Evolutionary conservation across 2,797 vertebrate species (phyloP).

Genomic region (Mus caroli): DNA sequence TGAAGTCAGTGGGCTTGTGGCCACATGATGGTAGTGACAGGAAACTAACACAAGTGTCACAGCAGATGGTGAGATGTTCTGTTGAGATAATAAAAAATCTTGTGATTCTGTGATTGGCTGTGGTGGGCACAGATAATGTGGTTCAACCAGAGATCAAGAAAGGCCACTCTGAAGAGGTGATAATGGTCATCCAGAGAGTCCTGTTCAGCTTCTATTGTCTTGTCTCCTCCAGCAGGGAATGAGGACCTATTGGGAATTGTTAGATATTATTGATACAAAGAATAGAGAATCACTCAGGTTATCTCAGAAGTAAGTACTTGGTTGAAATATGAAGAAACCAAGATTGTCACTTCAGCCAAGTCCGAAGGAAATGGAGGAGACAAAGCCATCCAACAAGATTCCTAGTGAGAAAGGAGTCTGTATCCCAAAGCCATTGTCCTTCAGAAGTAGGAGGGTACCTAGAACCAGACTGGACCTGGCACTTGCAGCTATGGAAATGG

Average conservation of each 20-base stretch:
- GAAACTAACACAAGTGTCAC: background rate
- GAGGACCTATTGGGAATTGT: background rate
- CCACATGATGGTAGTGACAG: background rate
- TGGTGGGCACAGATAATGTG: background rate
- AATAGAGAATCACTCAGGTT: background rate
- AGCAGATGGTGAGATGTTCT: background rate
- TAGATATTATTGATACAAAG: background rate
- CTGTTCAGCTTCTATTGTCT: background rate
- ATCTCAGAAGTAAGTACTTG: background rate
- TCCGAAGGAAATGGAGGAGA: background rate
- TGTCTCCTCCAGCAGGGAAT: background rate
- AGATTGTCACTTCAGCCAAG: background rate
- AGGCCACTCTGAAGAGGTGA: background rate
- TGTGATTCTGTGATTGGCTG: background rate
- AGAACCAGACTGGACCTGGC: background rate
- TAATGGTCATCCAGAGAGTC: too few species aligned
- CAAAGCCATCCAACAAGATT: background rate
- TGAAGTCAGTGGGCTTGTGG: background rate
- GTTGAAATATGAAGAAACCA: slow-evolving; percentile 41
- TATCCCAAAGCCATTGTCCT: background rate
- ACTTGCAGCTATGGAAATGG: background rate
- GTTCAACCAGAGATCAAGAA: background rate
- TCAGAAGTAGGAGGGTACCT: background rate
- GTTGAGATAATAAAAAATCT: background rate
- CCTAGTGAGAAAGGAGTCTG: background rate